These are phyloP conservation scores for Planiliza haematocheilus DNA, from an alignment of 2,113 vertebrate genomes.

Conservation along the genomic window DNA sequence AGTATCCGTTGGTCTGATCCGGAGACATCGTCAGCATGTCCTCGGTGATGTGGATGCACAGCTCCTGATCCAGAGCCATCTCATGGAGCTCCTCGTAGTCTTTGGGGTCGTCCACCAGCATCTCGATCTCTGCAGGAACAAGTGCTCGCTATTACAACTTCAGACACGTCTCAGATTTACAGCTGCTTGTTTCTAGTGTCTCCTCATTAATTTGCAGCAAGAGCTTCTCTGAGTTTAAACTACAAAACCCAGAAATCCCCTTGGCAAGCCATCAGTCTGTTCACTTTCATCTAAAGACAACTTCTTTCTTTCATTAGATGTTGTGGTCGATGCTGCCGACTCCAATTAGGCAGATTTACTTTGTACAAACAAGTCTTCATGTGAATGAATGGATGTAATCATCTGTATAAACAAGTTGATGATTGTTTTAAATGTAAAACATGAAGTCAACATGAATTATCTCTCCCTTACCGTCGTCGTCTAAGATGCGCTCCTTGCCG, in stretches of 20 bases:
- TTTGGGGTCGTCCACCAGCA: slow-evolving; percentile 98
- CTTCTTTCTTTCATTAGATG: too few relatives aligned
- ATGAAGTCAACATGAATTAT: too few relatives aligned
- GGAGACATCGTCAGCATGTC: slow-evolving; percentile 93
- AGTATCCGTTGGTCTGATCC: slow-evolving; percentile 90
- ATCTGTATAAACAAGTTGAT: too few relatives aligned
- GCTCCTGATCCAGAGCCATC: slow-evolving; percentile 90
- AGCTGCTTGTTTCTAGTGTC: too few relatives aligned
- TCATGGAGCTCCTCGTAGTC: slow-evolving; percentile 93
- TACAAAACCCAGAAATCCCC: not conserved
- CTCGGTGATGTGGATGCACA: slow-evolving; percentile 98
- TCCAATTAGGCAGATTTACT: too few relatives aligned
- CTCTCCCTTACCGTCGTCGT: slow-evolving; percentile 88
- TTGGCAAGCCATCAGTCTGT: not conserved
- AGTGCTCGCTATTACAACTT: not conserved
- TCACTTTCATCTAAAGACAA: too few relatives aligned
- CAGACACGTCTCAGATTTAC: not conserved
- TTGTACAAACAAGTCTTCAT: too few relatives aligned
- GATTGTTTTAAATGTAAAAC: too few relatives aligned
- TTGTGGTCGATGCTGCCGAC: too few relatives aligned
- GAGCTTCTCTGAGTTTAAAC: too few relatives aligned
- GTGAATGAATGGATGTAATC: too few relatives aligned
- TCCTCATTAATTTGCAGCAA: too few relatives aligned
- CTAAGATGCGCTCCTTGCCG: slow-evolving; percentile 92
- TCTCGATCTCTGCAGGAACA: slow-evolving; percentile 91